phyloP scores from a whole-genome alignment of 2,113 vertebrate species.

The Cochlearius cochlearius region DNA sequence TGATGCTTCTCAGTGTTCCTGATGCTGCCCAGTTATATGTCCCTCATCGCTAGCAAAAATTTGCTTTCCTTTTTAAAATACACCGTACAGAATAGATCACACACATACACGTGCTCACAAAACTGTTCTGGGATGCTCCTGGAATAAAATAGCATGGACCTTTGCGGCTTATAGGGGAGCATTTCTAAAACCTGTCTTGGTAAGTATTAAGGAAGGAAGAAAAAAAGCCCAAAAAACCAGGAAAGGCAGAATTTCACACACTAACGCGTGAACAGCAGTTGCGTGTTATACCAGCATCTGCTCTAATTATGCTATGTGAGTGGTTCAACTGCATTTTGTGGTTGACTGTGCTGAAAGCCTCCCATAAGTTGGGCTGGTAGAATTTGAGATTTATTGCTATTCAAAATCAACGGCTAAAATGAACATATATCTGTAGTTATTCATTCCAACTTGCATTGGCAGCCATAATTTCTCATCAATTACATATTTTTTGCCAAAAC shows the following conservation, averaged over 20 bases:
- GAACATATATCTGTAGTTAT: conserved; percentile 43
- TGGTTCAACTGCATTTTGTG: conserved; percentile 47
- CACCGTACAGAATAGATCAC: background rate
- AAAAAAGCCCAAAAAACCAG: background rate
- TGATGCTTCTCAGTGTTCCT: background rate
- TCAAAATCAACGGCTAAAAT: conserved; percentile 35
- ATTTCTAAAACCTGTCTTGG: background rate
- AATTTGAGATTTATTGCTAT: conserved; percentile 51
- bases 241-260: conserved; percentile 32
- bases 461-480: conserved; percentile 48
- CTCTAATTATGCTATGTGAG: conserved; percentile 35
- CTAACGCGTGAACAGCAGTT: conserved; percentile 23
- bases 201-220: background rate
- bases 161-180: background rate
- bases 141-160: background rate
- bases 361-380: conserved; percentile 28
- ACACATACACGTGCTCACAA: background rate
- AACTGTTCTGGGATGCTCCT: background rate
- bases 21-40: background rate
- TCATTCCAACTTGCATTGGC: conserved; percentile 11
- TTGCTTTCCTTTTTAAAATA: background rate
- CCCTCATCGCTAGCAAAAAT: background rate
- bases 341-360: conserved; percentile 56
- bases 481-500: conserved; percentile 14
- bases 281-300: conserved; percentile 48